A percentile compares a stretch with the other conserved stretches of the same genome.
phyloP scores from a whole-genome alignment of 2,797 vertebrate genomes.

The Argentina silus region DNA sequence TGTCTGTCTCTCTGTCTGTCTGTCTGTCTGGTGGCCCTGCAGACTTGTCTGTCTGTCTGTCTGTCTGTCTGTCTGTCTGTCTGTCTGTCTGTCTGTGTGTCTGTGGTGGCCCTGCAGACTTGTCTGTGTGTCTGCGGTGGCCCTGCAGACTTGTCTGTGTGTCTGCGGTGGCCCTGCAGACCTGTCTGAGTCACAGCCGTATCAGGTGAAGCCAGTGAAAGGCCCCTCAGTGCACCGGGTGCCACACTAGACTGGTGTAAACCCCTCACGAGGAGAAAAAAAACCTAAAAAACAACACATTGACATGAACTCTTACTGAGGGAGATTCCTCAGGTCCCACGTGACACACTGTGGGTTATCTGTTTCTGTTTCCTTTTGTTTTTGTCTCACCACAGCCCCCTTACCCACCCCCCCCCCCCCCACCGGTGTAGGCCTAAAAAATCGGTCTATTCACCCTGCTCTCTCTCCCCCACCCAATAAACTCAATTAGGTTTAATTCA shows the following conservation, averaged over 20 bases:
- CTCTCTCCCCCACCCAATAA: constrained; percentile 29
- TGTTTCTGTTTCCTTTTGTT: constrained; percentile 52
- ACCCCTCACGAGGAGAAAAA: constrained; percentile 58
- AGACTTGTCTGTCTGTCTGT: too few species aligned
- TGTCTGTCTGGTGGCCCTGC: too few species aligned
- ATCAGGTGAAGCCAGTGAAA: constrained; percentile 74
- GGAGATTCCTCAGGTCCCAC: constrained; percentile 58
- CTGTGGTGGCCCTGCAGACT: too few species aligned
- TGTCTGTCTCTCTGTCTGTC: too few species aligned
- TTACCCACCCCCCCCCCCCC: too few species aligned
- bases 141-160: constrained; percentile 55
- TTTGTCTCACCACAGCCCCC: constrained; percentile 37
- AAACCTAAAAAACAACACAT: constrained; percentile 58
- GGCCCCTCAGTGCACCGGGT: constrained; percentile 65
- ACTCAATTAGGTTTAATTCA: constrained; percentile 30
- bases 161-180: constrained; percentile 58
- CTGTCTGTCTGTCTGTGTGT: too few species aligned
- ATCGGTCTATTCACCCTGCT: constrained; percentile 14
- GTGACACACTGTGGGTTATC: constrained; percentile 54
- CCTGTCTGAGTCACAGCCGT: constrained; percentile 62
- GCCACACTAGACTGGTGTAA: constrained; percentile 65
- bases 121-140: constrained; percentile 32
- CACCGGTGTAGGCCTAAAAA: too few species aligned
- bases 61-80: too few species aligned
- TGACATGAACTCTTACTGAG: constrained; percentile 66